These are phyloP conservation scores for Lottia gigantea DNA, from an alignment of 2,888 invertebrate genomes.

Conservation along the genomic window DNA sequence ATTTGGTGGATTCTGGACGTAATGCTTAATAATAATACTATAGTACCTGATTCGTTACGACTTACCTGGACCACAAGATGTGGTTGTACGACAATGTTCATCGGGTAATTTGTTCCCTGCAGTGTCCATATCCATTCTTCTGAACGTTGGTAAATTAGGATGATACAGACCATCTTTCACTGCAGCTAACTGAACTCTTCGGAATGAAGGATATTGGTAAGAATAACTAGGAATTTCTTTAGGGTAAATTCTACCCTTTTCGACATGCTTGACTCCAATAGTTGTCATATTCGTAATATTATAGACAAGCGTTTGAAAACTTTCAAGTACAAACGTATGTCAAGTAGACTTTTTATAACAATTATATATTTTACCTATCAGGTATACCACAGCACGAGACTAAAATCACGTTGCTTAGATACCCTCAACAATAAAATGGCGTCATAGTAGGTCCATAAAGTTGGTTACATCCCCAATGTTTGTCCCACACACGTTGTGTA, in stretches of 20 bases:
- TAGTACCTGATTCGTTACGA: background rate
- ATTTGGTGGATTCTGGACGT: too few species aligned
- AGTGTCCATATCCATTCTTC: slow-evolving; percentile 67
- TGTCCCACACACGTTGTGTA: too few species aligned
- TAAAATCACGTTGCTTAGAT: background rate
- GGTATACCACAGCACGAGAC: too few species aligned
- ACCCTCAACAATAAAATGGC: background rate
- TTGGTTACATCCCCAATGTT: background rate
- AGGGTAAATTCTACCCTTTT: slow-evolving; percentile 45
- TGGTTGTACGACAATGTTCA: slow-evolving; percentile 63
- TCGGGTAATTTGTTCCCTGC: slow-evolving; percentile 62
- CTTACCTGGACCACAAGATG: slow-evolving; percentile 57
- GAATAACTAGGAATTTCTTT: slow-evolving; percentile 61
- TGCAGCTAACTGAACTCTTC: slow-evolving; percentile 59
- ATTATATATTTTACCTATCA: too few species aligned
- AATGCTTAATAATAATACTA: too few species aligned
- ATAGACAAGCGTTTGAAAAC: too few species aligned
- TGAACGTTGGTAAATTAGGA: slow-evolving; percentile 61
- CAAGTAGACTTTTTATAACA: too few species aligned
- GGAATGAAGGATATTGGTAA: slow-evolving; percentile 59
- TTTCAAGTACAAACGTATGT: too few species aligned
- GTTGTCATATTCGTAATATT: slow-evolving; percentile 52
- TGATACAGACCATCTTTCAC: slow-evolving; percentile 65
- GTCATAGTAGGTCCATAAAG: background rate
- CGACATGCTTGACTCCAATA: slow-evolving; percentile 50